These are phyloP conservation scores for Meriones psammophilus DNA, from an alignment of 2,797 vertebrate species.

Conservation along the genomic window DNA sequence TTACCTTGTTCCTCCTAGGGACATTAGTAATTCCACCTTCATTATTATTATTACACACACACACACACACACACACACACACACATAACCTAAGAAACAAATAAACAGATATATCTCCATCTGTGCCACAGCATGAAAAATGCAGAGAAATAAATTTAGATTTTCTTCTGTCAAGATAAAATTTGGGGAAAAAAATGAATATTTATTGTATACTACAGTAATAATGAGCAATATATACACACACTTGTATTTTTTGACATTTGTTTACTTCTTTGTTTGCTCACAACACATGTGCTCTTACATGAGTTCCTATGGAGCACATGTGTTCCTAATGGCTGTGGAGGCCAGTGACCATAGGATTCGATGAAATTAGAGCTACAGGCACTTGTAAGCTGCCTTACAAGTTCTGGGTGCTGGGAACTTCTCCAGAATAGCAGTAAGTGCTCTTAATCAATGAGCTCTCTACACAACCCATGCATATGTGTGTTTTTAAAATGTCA, in stretches of 20 bases:
- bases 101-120: not conserved
- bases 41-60: not conserved
- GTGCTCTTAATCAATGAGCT: not conserved
- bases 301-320: not conserved
- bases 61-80: not conserved
- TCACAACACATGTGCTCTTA: not conserved
- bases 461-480: not conserved
- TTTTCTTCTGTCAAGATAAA: not conserved
- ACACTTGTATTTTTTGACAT: not conserved
- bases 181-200: not conserved
- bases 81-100: not conserved
- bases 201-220: not conserved
- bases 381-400: not conserved
- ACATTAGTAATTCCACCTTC: not conserved
- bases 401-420: no score
- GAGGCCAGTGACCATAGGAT: not conserved
- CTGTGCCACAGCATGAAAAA: not conserved
- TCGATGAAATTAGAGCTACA: not conserved
- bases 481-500: not conserved
- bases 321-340: not conserved
- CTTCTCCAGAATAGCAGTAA: not conserved
- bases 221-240: not conserved
- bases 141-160: not conserved
- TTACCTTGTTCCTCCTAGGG: not conserved
- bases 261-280: not conserved